Conservation (phyloP, 2,888 invertebrate species). For the Morpho helenor region DNA sequence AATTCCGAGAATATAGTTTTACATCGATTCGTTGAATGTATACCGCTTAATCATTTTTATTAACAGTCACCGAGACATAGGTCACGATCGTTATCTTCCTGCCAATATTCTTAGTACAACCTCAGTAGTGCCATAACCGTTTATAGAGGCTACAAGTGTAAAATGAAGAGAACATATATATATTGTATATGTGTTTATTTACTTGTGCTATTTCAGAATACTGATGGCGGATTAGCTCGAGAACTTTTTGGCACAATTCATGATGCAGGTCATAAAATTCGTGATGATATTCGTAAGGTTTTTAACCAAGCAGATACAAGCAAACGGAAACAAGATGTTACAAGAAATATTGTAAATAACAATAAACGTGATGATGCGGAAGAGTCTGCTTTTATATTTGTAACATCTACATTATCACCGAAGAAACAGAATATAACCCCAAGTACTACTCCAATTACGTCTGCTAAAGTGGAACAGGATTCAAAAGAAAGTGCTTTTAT, state of each 20-base stretch:
- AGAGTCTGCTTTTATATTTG: constrained; percentile 5
- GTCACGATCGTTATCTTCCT: constrained; percentile 18
- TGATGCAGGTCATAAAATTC: constrained; percentile 34
- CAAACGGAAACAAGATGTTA: constrained; percentile 8
- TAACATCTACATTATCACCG: background rate
- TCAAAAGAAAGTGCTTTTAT: constrained; percentile 21
- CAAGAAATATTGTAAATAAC: constrained; percentile 5
- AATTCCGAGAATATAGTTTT: constrained; percentile 2
- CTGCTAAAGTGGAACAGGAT: constrained; percentile 7
- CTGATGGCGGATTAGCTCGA: constrained; percentile 36
- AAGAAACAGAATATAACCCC: background rate
- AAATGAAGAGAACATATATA: constrained; percentile 17
- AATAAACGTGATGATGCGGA: background rate
- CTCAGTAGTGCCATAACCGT: constrained; percentile 12
- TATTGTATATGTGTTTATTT: constrained; percentile 10
- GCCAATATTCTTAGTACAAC: constrained; percentile 2
- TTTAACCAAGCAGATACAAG: constrained; percentile 29
- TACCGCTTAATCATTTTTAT: constrained; percentile 9
- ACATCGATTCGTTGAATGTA: constrained; percentile 1
- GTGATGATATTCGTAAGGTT: constrained; percentile 34
- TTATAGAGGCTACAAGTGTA: constrained; percentile 9
- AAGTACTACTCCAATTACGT: background rate
- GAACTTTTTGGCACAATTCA: constrained; percentile 39
- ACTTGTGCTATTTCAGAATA: constrained; percentile 10
- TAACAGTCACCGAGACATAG: constrained; percentile 12